Evolutionary conservation across 1,140 invertebrate species (phyloP).

Genomic region (Drosophila trapezifrons): DNA sequence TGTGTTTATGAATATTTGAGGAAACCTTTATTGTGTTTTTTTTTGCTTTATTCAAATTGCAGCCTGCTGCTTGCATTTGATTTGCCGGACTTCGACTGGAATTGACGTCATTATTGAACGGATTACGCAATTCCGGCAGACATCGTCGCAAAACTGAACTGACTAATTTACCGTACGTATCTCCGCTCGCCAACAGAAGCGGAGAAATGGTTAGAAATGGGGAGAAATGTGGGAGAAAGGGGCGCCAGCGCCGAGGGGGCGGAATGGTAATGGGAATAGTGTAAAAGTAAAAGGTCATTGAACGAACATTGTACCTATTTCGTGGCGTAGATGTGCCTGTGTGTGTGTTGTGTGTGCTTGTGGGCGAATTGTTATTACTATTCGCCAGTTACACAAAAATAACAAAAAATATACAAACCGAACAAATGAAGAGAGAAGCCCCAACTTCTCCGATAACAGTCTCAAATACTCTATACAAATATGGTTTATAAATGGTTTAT

Average conservation of each 20-base stretch:
- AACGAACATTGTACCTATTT: conserved; percentile 80
- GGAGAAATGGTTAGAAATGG: conserved; percentile 23
- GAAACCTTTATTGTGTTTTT: background rate
- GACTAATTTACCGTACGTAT: conserved; percentile 70
- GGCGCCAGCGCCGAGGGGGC: conserved; percentile 14
- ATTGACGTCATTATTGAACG: conserved; percentile 62
- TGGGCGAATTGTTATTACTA: conserved; percentile 53
- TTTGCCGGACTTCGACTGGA: conserved; percentile 1
- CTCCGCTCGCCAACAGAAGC: conserved; percentile 37
- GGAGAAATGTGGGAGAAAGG: conserved; percentile 13
- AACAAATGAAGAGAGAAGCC: conserved; percentile 53
- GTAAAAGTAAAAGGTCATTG: conserved; percentile 81
- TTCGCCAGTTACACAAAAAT: conserved; percentile 62
- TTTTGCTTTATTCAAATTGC: background rate
- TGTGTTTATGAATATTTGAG: background rate
- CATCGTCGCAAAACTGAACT: conserved; percentile 26
- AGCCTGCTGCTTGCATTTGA: conserved; percentile 28
- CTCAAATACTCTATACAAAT: conserved; percentile 13
- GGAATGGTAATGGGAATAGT: conserved; percentile 57
- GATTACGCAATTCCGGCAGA: conserved; percentile 66
- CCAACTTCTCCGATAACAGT: conserved; percentile 10
- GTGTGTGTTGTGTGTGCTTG: conserved; percentile 18
- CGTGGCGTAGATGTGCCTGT: conserved; percentile 19
- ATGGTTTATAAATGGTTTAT: background rate
- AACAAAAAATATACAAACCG: conserved; percentile 31